A percentile compares a stretch with the other conserved stretches of the same genome.
Evolutionary conservation across 2,113 vertebrate species (phyloP).

Genomic region (Uropsilus gracilis): DNA sequence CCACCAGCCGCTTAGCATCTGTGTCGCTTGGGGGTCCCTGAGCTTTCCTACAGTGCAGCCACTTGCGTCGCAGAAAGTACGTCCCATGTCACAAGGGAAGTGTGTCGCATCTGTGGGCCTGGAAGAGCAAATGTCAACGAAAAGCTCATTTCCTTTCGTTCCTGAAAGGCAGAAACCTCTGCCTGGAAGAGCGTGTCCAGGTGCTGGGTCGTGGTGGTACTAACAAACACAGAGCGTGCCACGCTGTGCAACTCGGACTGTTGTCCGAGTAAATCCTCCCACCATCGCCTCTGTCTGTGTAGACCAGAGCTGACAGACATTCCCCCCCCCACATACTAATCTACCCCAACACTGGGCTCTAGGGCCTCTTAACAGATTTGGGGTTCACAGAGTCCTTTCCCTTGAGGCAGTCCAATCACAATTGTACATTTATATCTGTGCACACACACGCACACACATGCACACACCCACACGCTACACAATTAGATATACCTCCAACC

Average conservation of each 20-base stretch:
- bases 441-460: neutral
- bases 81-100: neutral
- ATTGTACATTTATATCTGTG: neutral
- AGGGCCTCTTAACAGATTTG: neutral
- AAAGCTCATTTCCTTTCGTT: neutral
- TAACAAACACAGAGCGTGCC: neutral
- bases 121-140: neutral
- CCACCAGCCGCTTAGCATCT: neutral
- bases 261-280: neutral
- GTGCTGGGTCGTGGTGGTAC: neutral
- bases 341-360: neutral
- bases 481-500: too few relatives aligned
- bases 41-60: neutral
- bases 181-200: neutral
- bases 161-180: neutral
- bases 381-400: neutral
- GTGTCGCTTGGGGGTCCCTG: neutral
- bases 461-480: neutral
- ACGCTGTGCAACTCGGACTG: rapidly evolving
- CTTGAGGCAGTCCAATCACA: neutral
- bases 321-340: neutral
- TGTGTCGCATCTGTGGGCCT: too few relatives aligned
- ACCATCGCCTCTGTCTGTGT: neutral
- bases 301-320: neutral
- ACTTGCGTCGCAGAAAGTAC: too few relatives aligned